Evolutionary conservation across 2,113 vertebrate species (phyloP).

Genomic region (Pelodiscus sinensis): DNA sequence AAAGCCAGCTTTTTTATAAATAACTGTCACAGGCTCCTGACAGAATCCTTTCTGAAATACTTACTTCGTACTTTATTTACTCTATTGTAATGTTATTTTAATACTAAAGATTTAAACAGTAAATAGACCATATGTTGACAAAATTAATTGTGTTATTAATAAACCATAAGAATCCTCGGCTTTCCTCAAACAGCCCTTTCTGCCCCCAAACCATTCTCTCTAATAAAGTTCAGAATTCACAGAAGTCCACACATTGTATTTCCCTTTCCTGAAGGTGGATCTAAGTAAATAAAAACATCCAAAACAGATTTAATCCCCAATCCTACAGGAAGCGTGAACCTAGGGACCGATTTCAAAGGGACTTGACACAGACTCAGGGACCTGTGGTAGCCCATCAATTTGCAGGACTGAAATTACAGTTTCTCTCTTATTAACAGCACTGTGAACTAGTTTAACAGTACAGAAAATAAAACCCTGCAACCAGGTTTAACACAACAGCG

Average conservation of each 20-base stretch:
- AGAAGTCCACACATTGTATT: background rate
- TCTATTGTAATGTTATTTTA: background rate
- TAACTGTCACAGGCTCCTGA: background rate
- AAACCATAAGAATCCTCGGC: background rate
- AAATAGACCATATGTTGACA: background rate
- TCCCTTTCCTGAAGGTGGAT: background rate
- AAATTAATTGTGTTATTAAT: background rate
- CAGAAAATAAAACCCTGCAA: background rate
- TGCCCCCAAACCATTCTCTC: background rate
- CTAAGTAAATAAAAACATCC: background rate
- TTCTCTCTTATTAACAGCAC: background rate
- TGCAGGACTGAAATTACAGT: background rate
- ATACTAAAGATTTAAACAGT: background rate
- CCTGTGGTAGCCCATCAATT: background rate
- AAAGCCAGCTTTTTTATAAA: background rate
- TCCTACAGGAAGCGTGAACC: rapidly evolving
- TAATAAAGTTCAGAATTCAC: background rate
- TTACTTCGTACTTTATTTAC: background rate
- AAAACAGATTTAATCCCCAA: background rate
- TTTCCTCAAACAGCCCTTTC: background rate
- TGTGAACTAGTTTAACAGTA: background rate
- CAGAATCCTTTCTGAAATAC: background rate
- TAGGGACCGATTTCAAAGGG: background rate
- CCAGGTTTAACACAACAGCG: background rate
- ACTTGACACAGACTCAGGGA: background rate